Base-by-base conservation (phyloP, 2,888 invertebrate species). In the Aphidius colemani region DNA sequence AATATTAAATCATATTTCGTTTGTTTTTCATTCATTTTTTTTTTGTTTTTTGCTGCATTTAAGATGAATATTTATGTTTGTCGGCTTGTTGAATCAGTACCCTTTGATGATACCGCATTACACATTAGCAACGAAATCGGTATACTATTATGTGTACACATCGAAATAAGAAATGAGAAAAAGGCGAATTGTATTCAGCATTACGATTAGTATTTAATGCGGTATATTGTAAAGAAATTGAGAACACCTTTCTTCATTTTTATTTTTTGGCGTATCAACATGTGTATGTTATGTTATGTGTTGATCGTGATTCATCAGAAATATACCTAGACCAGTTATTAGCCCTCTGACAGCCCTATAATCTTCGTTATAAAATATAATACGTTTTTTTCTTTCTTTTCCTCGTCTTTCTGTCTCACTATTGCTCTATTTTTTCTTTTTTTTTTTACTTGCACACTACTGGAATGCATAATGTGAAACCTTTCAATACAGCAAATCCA, bases 131-230 rank as follows among this genome's bases (percentile, higher is more conserved):
- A 46, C 39, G n/a, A 57, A 46, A 57, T 57, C 57, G 53, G 48
- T 65, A 30, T 30, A 30, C 5, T 30, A 30, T 30, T 5, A 30
- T 30, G 5, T 30, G 5, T 61, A 61, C 58, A 61, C 61, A 53
- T 53, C 61, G 61, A 61, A 48, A 55, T 55, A 18, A 18, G 13
- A 61, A 61, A 61, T 55, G 46, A 50, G 59, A 61, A 55, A 50
- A 56, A 62, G 66, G 57, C 40, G 65, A 61, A 59, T 64, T 65
- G 45, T 65, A 65, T 61, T 65, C 53, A 51, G 53, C 72, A 75
- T 78, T 76, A 74, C 79, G 79, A 80, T 80, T 79, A 77, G 79
- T 78, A 76, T 80, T 80, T 78, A 79, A 78, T 79, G 71, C 80
- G 70, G n/a, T 75, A 79, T 78, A 76, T 78, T 80, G 77, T 80